A percentile compares a stretch with the other conserved stretches of the same genome.
Conservation (phyloP, 2,888 invertebrate genomes). For the Eupeodes latifasciatus region DNA sequence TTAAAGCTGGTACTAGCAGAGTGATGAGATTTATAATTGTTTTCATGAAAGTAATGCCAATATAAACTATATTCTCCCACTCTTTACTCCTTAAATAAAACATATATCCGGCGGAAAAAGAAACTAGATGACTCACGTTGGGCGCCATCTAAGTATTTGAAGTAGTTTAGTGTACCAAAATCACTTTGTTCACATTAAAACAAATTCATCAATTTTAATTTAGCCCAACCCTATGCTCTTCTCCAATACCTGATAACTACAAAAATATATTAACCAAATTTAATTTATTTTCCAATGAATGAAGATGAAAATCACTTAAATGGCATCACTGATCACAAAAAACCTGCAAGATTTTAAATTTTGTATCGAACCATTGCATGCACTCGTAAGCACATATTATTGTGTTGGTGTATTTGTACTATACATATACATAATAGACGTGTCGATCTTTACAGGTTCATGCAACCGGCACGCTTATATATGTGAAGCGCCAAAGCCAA, state of each 20-base stretch:
- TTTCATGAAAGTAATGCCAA: too few species aligned
- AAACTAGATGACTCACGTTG: not conserved
- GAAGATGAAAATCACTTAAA: constrained; percentile 56
- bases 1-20: too few species aligned
- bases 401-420: too few species aligned
- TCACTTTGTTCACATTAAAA: not conserved
- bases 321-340: constrained; percentile 67
- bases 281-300: constrained; percentile 49
- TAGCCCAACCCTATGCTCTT: not conserved
- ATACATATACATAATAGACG: constrained; percentile 24
- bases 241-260: not conserved
- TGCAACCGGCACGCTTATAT: constrained; percentile 72
- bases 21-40: too few species aligned
- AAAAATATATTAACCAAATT: constrained; percentile 33
- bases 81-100: too few species aligned
- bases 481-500: constrained; percentile 63
- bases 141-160: not conserved
- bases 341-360: constrained; percentile 34
- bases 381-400: not conserved
- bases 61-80: too few species aligned
- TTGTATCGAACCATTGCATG: constrained; percentile 17
- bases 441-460: constrained; percentile 71
- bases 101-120: too few species aligned
- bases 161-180: not conserved
- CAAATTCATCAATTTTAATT: not conserved